These are phyloP conservation scores for Yponomeuta sedellus DNA, from an alignment of 2,888 invertebrate genomes.

Conservation along the genomic window DNA sequence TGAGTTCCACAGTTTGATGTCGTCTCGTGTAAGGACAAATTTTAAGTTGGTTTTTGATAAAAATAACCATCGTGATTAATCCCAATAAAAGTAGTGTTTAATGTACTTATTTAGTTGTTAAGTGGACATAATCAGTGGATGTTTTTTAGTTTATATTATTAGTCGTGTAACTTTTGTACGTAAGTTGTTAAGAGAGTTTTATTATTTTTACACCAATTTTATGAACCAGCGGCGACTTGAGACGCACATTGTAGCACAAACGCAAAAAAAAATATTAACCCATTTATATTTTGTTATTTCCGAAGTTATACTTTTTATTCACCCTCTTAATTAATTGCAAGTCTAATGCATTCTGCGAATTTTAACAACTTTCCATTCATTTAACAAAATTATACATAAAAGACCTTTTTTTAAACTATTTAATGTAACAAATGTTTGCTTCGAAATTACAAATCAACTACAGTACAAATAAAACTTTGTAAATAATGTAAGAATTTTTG, in stretches of 20 bases:
- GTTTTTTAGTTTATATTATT: conserved; percentile 30
- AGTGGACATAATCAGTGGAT: conserved; percentile 36
- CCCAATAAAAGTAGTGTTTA: conserved; percentile 31
- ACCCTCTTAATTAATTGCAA: no score
- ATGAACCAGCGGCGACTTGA: conserved; percentile 22
- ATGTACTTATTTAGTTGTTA: conserved; percentile 19
- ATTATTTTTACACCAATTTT: conserved; percentile 60
- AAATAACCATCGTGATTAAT: conserved; percentile 34
- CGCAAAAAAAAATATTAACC: neutral
- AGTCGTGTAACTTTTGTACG: conserved; percentile 53
- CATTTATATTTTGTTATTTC: neutral
- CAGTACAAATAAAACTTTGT: conserved; percentile 8
- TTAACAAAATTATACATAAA: no score
- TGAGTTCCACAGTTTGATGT: conserved; percentile 51
- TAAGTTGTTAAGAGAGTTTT: conserved; percentile 51
- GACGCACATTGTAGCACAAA: conserved; percentile 21
- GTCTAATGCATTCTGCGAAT: no score
- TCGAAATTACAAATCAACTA: neutral
- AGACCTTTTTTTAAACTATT: no score
- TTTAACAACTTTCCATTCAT: no score
- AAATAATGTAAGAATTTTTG: neutral
- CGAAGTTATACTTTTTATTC: no score
- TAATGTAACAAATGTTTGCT: neutral
- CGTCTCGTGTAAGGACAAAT: conserved; percentile 42
- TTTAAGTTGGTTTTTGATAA: conserved; percentile 15